Conservation (phyloP, 2,888 invertebrate genomes). For the Drosophila testacea region DNA sequence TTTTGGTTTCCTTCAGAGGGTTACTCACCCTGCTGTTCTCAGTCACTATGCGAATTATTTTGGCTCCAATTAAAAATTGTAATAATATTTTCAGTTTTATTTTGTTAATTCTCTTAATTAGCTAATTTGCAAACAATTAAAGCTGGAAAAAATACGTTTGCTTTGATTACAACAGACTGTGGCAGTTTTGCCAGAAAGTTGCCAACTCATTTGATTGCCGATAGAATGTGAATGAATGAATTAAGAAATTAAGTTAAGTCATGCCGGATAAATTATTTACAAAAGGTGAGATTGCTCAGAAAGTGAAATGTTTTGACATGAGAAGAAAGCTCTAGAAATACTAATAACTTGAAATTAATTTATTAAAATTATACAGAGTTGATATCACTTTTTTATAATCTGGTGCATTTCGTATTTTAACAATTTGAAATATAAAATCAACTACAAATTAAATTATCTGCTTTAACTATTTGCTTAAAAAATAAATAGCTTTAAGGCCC, state of each 20-base stretch:
- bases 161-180: slow-evolving; percentile 30
- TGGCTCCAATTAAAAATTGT: slow-evolving; percentile 53
- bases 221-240: slow-evolving; percentile 32
- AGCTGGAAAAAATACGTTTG: slow-evolving; percentile 32
- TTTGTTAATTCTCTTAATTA: slow-evolving; percentile 62
- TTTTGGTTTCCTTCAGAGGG: neutral
- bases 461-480: too few relatives aligned
- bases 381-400: too few relatives aligned
- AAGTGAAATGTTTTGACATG: slow-evolving; percentile 34
- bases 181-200: slow-evolving; percentile 39
- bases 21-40: slow-evolving; percentile 40
- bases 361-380: too few relatives aligned
- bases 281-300: slow-evolving; percentile 25
- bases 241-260: slow-evolving; percentile 41
- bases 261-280: slow-evolving; percentile 36
- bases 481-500: too few relatives aligned
- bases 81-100: slow-evolving; percentile 44
- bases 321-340: neutral
- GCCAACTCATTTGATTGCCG: slow-evolving; percentile 69
- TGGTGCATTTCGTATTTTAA: too few relatives aligned
- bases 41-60: slow-evolving; percentile 33
- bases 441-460: too few relatives aligned
- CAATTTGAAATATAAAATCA: too few relatives aligned
- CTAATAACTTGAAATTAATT: too few relatives aligned
- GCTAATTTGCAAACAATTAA: slow-evolving; percentile 80